Conservation (phyloP, 37 sponge, comb jelly and placozoan genomes). For the Eunapius fragilis region DNA sequence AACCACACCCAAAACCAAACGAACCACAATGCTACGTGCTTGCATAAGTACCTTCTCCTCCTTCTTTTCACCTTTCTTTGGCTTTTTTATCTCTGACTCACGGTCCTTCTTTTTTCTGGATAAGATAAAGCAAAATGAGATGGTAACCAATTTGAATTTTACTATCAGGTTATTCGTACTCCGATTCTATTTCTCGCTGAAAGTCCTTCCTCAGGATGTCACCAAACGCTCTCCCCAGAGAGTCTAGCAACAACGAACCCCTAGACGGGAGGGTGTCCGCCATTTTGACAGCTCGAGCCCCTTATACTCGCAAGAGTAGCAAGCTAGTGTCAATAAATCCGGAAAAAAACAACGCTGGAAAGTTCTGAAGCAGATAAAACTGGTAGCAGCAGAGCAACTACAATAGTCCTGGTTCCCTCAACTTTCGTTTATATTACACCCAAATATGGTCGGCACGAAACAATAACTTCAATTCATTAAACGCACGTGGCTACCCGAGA, state of each 20-base stretch:
- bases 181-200: conserved; percentile 21
- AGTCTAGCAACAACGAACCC: conserved; percentile 33
- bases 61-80: conserved; percentile 54
- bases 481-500: neutral
- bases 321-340: neutral
- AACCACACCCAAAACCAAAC: neutral
- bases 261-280: conserved; percentile 7
- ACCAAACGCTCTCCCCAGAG: conserved; percentile 41
- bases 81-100: conserved; percentile 32
- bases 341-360: neutral
- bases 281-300: conserved; percentile 37
- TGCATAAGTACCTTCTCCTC: conserved; percentile 8
- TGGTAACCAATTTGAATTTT: neutral
- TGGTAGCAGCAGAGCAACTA: too few relatives aligned
- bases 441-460: too few relatives aligned
- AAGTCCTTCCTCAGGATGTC: conserved; percentile 40
- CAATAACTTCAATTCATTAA: neutral
- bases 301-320: neutral
- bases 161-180: conserved; percentile 29
- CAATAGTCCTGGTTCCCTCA: too few relatives aligned
- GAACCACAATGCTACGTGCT: neutral
- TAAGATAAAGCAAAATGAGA: neutral
- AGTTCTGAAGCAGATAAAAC: neutral
- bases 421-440: too few relatives aligned
- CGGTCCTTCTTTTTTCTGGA: conserved; percentile 23